phyloP scores from a whole-genome alignment of 1,140 invertebrate genomes.

The Asbolus verrucosus region DNA sequence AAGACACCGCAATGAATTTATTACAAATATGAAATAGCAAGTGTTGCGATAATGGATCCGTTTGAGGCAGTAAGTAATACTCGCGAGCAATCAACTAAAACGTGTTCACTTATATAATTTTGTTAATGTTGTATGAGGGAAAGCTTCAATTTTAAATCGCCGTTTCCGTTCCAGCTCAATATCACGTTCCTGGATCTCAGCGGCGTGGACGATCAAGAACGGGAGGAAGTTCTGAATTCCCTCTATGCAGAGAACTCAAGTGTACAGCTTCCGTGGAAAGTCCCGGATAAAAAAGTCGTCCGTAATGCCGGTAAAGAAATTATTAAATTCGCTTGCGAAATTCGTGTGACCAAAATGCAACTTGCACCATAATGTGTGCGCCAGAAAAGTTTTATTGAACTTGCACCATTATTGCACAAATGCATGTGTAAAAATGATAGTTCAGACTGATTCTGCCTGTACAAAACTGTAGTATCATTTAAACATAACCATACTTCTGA shows the following conservation, averaged over 20 bases:
- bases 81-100: neutral
- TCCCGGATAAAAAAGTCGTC: conserved; percentile 41
- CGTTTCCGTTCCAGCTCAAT: conserved; percentile 43
- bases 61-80: conserved; percentile 47
- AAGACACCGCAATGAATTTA: conserved; percentile 44
- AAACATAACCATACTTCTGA: neutral
- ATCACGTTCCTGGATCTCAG: conserved; percentile 61
- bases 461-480: no score
- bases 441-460: no score
- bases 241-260: conserved; percentile 53
- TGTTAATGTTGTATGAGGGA: neutral
- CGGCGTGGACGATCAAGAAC: conserved; percentile 60
- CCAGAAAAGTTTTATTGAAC: no score
- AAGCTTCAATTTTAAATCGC: neutral
- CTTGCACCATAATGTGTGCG: no score
- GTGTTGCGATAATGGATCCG: conserved; percentile 44
- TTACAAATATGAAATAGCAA: conserved; percentile 31
- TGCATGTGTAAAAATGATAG: no score
- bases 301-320: conserved; percentile 11
- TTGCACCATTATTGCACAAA: no score
- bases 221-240: conserved; percentile 53
- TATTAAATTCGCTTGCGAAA: no score
- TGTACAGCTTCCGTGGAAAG: conserved; percentile 60
- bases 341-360: no score
- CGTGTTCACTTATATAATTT: conserved; percentile 17